Conservation (phyloP, 2,797 vertebrate species). For the Phylloscopus collybita region DNA sequence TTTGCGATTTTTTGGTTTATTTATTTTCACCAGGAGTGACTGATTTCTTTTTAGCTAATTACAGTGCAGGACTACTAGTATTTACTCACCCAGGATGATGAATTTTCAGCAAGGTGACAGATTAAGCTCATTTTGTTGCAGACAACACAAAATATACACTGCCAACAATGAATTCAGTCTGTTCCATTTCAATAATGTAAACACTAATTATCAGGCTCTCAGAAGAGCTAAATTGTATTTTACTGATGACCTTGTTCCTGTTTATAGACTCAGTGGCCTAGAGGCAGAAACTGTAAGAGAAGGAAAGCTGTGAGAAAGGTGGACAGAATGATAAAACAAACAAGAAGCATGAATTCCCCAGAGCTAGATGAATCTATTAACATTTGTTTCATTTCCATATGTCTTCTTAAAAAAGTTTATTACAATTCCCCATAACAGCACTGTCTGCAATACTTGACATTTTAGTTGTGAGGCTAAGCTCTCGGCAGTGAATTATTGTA, state of each 20-base stretch:
- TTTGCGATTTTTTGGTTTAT: not conserved
- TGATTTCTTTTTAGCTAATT: not conserved
- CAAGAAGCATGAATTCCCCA: not conserved
- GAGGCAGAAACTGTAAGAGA: not conserved
- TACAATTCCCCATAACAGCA: conserved; percentile 3
- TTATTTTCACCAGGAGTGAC: not conserved
- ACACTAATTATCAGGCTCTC: conserved; percentile 39
- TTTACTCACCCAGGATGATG: not conserved
- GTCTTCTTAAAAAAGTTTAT: conserved; percentile 24
- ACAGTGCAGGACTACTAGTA: not conserved
- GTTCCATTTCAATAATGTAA: conserved; percentile 6
- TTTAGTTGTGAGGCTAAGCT: conserved; percentile 15
- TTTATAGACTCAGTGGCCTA: conserved; percentile 19
- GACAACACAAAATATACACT: not conserved
- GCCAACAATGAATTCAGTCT: not conserved
- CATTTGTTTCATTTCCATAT: conserved; percentile 54
- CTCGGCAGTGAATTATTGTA: not conserved
- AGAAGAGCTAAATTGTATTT: conserved; percentile 37
- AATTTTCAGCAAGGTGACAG: conserved; percentile 14
- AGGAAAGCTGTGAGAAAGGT: not conserved
- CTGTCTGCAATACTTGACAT: conserved; percentile 38
- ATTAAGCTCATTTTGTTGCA: not conserved
- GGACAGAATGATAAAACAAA: not conserved
- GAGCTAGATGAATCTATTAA: conserved; percentile 53
- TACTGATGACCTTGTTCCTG: conserved; percentile 30